Conservation (phyloP, 2,113 vertebrate species). For the Clarias batrachus region DNA sequence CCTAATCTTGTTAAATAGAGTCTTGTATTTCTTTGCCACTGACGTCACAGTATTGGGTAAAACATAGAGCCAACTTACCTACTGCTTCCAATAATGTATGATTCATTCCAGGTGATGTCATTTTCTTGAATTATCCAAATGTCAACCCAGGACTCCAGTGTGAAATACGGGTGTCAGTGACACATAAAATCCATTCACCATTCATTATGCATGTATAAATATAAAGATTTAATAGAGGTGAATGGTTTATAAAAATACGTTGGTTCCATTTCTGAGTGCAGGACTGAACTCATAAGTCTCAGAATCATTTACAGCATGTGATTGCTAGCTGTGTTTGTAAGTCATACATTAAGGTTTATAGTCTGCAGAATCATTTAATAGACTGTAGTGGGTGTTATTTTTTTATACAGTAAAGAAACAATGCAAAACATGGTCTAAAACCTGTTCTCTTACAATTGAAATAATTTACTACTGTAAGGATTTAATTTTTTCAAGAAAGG, state of each 20-base stretch:
- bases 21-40: constrained; percentile 48
- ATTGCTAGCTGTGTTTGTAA: neutral
- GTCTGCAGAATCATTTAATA: constrained; percentile 24
- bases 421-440: constrained; percentile 5
- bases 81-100: constrained; percentile 46
- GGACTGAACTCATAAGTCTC: constrained; percentile 24
- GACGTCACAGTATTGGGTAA: constrained; percentile 46
- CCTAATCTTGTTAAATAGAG: constrained; percentile 56
- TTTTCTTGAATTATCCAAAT: constrained; percentile 43
- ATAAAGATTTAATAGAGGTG: constrained; percentile 57
- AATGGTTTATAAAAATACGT: constrained; percentile 55
- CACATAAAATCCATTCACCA: constrained; percentile 48
- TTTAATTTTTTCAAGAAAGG: constrained; percentile 27
- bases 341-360: constrained; percentile 28
- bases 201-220: constrained; percentile 56
- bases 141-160: constrained; percentile 40
- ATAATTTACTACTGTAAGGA: constrained; percentile 33
- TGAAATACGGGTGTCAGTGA: constrained; percentile 45
- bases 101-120: constrained; percentile 53
- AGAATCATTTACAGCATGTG: constrained; percentile 31
- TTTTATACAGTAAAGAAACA: constrained; percentile 28
- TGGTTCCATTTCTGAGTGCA: constrained; percentile 42
- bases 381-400: neutral
- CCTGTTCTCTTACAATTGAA: constrained; percentile 31
- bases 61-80: constrained; percentile 50